phyloP scores from a whole-genome alignment of 30 jellyfish, hydroid and myxozoan genomes.

The Thelohanellus kitauei region DNA sequence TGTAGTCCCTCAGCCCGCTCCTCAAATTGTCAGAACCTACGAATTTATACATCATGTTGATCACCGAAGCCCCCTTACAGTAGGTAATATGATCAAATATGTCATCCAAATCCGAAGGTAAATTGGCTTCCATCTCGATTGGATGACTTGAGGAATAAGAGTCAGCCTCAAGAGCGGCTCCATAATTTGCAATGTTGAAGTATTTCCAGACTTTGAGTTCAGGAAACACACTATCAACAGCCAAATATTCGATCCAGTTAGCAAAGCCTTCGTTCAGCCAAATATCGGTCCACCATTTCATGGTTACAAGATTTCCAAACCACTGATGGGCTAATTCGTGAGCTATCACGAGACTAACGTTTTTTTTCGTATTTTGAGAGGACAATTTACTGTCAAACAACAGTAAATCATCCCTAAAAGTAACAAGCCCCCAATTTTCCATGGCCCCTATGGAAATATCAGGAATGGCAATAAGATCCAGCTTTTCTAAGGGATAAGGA shows the following conservation, averaged over 20 bases:
- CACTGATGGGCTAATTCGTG: neutral
- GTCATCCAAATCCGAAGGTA: too few species aligned
- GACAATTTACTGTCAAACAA: neutral
- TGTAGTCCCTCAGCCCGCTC: constrained; percentile 22
- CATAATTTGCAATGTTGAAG: too few species aligned
- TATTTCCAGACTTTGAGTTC: too few species aligned
- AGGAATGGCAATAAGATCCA: neutral
- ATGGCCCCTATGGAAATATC: neutral
- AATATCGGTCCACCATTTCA: too few species aligned
- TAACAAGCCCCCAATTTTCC: constrained; percentile 1
- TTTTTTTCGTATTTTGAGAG: too few species aligned
- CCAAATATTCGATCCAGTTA: too few species aligned
- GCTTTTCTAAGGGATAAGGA: neutral
- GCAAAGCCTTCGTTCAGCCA: too few species aligned
- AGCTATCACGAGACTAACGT: neutral
- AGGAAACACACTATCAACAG: too few species aligned
- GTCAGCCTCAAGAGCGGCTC: too few species aligned
- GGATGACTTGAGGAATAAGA: too few species aligned
- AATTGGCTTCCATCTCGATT: too few species aligned
- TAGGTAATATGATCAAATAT: constrained; percentile 20
- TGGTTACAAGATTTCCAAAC: too few species aligned
- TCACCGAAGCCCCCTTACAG: constrained; percentile 36
- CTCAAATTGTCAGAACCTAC: constrained; percentile 24
- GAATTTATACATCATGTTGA: constrained; percentile 25
- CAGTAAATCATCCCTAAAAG: neutral